Evolutionary conservation across 2,113 vertebrate genomes (phyloP).

Genomic region (Crotalus horridus): DNA sequence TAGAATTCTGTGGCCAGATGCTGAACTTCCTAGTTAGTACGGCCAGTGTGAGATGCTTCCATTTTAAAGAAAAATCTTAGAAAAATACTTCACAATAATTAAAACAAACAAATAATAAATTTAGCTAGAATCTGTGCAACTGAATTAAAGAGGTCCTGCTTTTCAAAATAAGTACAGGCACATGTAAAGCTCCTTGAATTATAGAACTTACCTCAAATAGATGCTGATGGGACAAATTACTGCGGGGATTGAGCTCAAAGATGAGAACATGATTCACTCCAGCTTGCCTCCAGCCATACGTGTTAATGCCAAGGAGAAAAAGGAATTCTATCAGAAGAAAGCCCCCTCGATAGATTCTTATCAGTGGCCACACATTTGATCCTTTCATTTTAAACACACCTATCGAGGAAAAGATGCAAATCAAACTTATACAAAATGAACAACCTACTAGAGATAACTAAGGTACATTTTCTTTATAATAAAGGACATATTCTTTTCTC

Average conservation of each 20-base stretch:
- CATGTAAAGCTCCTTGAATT: neutral
- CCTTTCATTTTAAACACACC: slow-evolving; percentile 79
- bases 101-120: neutral
- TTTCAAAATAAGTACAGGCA: neutral
- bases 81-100: neutral
- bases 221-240: slow-evolving; percentile 94
- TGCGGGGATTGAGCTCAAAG: slow-evolving; percentile 94
- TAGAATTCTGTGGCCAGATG: neutral
- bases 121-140: neutral
- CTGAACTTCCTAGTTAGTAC: neutral
- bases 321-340: slow-evolving; percentile 98
- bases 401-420: slow-evolving; percentile 42
- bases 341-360: slow-evolving; percentile 93
- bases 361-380: slow-evolving; percentile 85
- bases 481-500: too few relatives aligned
- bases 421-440: neutral
- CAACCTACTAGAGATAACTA: neutral
- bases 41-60: neutral
- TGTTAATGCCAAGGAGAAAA: slow-evolving; percentile 95
- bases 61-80: neutral
- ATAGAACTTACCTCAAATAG: slow-evolving; percentile 87
- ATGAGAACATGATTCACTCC: slow-evolving; percentile 97
- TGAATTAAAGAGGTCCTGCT: neutral
- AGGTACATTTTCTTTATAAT: neutral
- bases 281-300: slow-evolving; percentile 91